Percentiles rank a stretch among this genome's conserved stretches.
Conservation (phyloP, 2,797 vertebrate species). For the Glyptemys insculpta region DNA sequence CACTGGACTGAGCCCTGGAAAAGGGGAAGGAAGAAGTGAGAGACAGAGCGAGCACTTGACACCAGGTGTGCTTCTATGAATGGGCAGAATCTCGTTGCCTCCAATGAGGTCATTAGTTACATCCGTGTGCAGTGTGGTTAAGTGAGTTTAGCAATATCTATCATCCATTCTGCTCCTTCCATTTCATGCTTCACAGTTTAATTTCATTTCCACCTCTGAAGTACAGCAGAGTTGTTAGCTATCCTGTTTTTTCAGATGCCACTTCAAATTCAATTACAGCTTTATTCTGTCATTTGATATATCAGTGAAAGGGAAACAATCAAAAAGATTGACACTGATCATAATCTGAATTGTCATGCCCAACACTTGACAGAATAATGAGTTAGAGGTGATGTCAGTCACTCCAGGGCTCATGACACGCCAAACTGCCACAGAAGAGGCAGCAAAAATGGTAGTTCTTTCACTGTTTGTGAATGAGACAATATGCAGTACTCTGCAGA, state of each 20-base stretch:
- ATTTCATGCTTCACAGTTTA: conserved; percentile 37
- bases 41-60: not conserved
- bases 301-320: conserved; percentile 73
- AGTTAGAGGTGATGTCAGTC: conserved; percentile 60
- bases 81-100: conserved; percentile 5
- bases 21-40: not conserved
- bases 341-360: conserved; percentile 70
- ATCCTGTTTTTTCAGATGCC: conserved; percentile 57
- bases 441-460: conserved; percentile 20
- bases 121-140: conserved; percentile 19
- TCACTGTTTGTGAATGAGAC: not conserved
- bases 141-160: conserved; percentile 36
- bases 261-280: conserved; percentile 71
- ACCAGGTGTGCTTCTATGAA: not conserved
- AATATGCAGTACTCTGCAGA: not conserved
- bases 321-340: conserved; percentile 75
- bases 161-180: conserved; percentile 49
- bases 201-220: conserved; percentile 53
- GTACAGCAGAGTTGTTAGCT: conserved; percentile 56
- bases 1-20: not conserved
- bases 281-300: conserved; percentile 70
- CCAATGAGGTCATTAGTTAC: not conserved
- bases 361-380: conserved; percentile 59
- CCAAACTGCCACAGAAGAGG: not conserved
- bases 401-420: conserved; percentile 35